Base-by-base conservation (phyloP, 2,113 vertebrate species). In the Hippocampus barbouri region DNA sequence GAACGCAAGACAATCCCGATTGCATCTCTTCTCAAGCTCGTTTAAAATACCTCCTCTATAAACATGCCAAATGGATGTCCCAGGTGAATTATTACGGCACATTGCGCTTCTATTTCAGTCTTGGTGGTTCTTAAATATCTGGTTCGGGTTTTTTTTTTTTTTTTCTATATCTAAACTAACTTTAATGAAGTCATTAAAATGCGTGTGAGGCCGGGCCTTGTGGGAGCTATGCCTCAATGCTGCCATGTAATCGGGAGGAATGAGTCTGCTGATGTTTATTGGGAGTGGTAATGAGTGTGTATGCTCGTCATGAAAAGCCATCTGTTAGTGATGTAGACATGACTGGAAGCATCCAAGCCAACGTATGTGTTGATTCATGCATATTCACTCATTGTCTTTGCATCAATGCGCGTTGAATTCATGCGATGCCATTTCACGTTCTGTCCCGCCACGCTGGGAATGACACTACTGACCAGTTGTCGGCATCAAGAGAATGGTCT, bases 171-270 rank as follows among this genome's bases (percentile, higher is more conserved):
- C 72, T 77, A 79, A 87, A 81, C 80, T 47, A 74, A 83, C 76
- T 86, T 84, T 72, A 89, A 73, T 80, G 82, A 85, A 86, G 80
- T 80, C 75, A 79, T 83, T 81, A 86, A 76, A 85, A 68, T 21
- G 47, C 81, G 74, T 49, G 68, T 59, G 65, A 74, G 78, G 67
- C 8, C 14, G 54, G 23, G 1, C 38, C 79, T 61, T 2, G 53
- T 2, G 79, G 84, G 75, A 83, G 62, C 70, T 65, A n/a, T 18
- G 60, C 75, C 68, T 82, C 72, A 60, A 64, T 40, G 51, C 45
- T 12, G 74, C 71, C 76, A 80, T 85, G 72, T 56, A 73, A 73
- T 41, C 61, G 11, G 11, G 69, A 41, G 70, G 23, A 71, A 74
- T 78, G 49, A 75, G 73, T 65, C 21, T 2, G 75, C 80, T 10